Evolutionary conservation across 2,113 vertebrate species (phyloP), one percentile per base, ranked within the genome.

Genomic region (Chlorodrepanis virens): DNA sequence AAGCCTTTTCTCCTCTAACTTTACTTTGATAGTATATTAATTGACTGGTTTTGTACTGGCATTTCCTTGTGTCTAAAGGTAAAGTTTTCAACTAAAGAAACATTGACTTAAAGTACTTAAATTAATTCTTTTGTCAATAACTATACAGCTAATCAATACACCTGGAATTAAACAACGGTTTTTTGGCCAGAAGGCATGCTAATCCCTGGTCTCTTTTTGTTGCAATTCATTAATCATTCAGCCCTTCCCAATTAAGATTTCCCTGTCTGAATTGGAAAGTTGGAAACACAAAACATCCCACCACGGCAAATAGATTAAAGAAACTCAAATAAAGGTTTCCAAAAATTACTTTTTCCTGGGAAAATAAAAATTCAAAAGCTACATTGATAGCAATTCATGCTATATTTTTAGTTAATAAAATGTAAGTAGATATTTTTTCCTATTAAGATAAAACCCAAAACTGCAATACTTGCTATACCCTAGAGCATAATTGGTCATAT

Each of bases 81-180:
- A 95, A 59, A 92, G 86, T 81, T 96, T 97, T 92, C 75, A 90
- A 85, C 90, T 97, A 91, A 98, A 97, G 96, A 97, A 96, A 97
- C 98, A 98, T 97, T 98, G 98, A 98, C 97, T 97, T 97, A 94
- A 97, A 98, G 97, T 97, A 97, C 97, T 98, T 98, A 97, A 97
- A 98, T 97, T 97, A 98, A 99, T 99, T 98, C 96, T 98, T 98
- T 97, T 97, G 96, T 98, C 98, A 98, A 98, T 98, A 98, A 93
- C 93, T 94, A 96, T 98, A 98, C 98, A 98, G 97, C 87, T 98
- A 98, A 98, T 99, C 98, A 98, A 99, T 99, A 97, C 44, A 95
- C 80, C 88, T 97, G 94, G 97, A 98, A 98, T 98, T 97, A 98
- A 97, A 92, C 74, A 96, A 94, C 90, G 94, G 83, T 78, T 97